Evolutionary conservation across 1,140 invertebrate genomes (phyloP).

Genomic region (Patella vulgata): DNA sequence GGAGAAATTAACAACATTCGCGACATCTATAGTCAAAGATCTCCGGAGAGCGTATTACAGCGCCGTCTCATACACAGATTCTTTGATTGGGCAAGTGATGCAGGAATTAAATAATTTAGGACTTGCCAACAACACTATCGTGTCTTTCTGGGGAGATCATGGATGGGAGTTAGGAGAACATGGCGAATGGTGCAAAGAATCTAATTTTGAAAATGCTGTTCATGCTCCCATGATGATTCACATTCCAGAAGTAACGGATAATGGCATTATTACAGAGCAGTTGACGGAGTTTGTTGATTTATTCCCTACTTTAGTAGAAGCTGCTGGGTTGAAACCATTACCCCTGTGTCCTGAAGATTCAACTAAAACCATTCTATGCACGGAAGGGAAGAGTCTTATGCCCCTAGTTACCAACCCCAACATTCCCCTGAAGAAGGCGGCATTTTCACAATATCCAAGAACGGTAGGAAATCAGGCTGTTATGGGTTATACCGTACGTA

Average conservation of each 20-base stretch:
- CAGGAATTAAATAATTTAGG: conserved; percentile 95
- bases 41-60: no score
- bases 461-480: conserved; percentile 84
- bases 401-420: conserved; percentile 46
- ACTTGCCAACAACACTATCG: no score
- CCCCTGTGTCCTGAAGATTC: no score
- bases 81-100: no score
- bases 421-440: conserved; percentile 59
- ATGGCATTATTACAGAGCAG: no score
- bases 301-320: no score
- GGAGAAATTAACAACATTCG: conserved; percentile 18
- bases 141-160: no score
- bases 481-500: conserved; percentile 82
- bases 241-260: conserved; percentile 33
- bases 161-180: conserved; percentile 42
- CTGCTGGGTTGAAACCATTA: no score
- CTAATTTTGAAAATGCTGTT: conserved; percentile 43
- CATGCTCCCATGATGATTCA: conserved; percentile 42
- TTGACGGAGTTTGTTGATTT: no score
- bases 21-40: conserved; percentile 2
- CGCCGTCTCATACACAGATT: no score
- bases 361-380: no score
- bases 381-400: conserved; percentile 79
- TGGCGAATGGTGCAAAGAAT: conserved; percentile 38
- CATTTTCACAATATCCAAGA: conserved; percentile 85